phyloP scores from a whole-genome alignment of 1,140 invertebrate species.

The Lanistes nyassanus region DNA sequence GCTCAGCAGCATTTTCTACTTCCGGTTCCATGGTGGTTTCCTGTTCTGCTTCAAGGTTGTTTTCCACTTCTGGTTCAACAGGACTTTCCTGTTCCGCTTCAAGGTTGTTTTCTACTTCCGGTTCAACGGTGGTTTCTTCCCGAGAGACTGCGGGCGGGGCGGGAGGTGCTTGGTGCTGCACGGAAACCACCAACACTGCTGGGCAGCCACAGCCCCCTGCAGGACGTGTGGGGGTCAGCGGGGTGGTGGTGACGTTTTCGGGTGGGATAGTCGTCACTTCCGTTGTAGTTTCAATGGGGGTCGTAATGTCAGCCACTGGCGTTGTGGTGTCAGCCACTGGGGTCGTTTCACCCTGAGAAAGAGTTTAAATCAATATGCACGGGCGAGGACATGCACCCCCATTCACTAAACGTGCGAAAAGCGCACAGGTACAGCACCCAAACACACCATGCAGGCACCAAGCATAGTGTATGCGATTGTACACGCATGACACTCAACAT shows the following conservation, averaged over 20 bases:
- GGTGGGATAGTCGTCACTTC: not conserved
- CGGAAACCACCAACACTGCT: no score
- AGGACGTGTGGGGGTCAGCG: not conserved
- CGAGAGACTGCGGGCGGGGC: not conserved
- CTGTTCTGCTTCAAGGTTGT: not conserved
- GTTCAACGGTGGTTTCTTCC: not conserved
- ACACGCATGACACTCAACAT: no score
- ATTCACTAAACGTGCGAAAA: no score
- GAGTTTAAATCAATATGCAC: constrained; percentile 42
- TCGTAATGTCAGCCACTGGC: not conserved
- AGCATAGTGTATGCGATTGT: not conserved
- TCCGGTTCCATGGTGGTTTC: no score
- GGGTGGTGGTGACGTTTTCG: not conserved
- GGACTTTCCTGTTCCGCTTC: no score
- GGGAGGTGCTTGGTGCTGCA: no score
- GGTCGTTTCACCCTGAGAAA: constrained; percentile 45
- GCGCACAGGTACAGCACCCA: no score
- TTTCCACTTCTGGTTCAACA: no score
- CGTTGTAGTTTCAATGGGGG: not conserved
- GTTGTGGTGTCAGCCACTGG: not conserved
- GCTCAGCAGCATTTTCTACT: not conserved
- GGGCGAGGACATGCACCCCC: no score
- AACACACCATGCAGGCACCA: not conserved
- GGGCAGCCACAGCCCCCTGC: no score
- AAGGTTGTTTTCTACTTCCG: not conserved